phyloP scores from a whole-genome alignment of 2,888 invertebrate genomes.

The Lasioglossum pauxillum region DNA sequence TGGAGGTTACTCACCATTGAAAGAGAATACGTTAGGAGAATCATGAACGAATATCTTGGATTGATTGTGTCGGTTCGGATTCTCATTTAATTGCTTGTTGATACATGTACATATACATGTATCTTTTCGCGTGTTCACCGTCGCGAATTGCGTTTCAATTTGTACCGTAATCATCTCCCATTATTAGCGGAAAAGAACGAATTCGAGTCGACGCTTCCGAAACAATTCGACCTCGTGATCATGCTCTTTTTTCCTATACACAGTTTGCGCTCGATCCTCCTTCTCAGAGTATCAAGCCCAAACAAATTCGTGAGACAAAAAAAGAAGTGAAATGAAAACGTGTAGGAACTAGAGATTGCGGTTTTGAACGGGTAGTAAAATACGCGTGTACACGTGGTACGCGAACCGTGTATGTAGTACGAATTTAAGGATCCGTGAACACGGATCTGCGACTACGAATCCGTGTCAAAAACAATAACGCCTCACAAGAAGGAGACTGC shows the following conservation, averaged over 20 bases:
- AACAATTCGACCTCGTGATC: constrained; percentile 59
- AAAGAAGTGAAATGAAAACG: background rate
- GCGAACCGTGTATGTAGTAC: too few species aligned
- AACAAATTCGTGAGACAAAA: constrained; percentile 1
- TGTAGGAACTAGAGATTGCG: background rate
- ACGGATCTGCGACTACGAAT: too few species aligned
- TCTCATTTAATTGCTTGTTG: background rate
- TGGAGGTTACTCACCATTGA: constrained; percentile 73
- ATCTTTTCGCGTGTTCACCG: background rate
- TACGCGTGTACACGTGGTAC: too few species aligned
- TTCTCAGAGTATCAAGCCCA: constrained; percentile 62
- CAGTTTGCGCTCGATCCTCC: constrained; percentile 69
- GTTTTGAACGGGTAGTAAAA: too few species aligned
- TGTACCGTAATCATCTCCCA: background rate
- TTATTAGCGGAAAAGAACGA: background rate
- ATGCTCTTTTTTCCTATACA: constrained; percentile 38
- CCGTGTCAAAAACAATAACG: too few species aligned
- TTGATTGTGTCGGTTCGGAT: constrained; percentile 59
- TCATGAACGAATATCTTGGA: constrained; percentile 39
- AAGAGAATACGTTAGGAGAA: constrained; percentile 75
- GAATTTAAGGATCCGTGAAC: too few species aligned
- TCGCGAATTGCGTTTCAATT: background rate
- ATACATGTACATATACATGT: background rate
- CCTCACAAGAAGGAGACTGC: too few species aligned
- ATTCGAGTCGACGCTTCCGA: constrained; percentile 54